Evolutionary conservation across 2,888 invertebrate genomes (phyloP).

Genomic region (Orthosia cruda): DNA sequence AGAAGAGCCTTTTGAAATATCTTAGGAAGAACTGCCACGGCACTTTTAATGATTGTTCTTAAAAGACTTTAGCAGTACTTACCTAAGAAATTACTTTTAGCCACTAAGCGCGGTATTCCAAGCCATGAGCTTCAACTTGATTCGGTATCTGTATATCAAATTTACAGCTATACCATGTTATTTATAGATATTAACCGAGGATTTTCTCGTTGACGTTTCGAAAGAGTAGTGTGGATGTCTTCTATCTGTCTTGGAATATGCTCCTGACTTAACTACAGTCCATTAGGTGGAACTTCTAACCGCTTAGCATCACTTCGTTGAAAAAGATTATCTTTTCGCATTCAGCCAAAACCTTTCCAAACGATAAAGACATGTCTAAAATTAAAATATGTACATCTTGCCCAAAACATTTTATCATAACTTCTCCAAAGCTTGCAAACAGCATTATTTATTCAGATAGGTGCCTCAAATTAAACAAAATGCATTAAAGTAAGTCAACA

Average conservation of each 20-base stretch:
- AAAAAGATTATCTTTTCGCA: not conserved
- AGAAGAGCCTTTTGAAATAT: not conserved
- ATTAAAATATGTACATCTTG: not conserved
- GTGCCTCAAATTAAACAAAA: constrained; percentile 26
- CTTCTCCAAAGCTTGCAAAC: constrained; percentile 4
- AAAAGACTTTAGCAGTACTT: not conserved
- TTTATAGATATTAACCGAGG: no score
- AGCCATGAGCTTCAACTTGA: no score
- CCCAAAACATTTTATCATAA: constrained; percentile 23
- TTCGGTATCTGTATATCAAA: no score
- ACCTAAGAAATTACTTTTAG: no score
- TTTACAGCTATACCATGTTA: no score
- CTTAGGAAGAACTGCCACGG: not conserved
- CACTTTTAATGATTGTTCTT: no score
- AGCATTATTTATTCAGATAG: constrained; percentile 23
- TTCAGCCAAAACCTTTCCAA: not conserved
- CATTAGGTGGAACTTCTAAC: not conserved
- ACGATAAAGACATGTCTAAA: not conserved
- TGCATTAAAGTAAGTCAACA: constrained; percentile 28
- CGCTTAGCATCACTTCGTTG: not conserved
- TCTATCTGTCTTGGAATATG: no score
- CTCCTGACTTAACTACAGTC: not conserved
- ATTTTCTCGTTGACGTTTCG: no score
- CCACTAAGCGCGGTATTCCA: no score
- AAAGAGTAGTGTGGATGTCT: no score